These are phyloP conservation scores for Mandrillus leucophaeus DNA, from an alignment of 2,113 vertebrate genomes.

Conservation along the genomic window DNA sequence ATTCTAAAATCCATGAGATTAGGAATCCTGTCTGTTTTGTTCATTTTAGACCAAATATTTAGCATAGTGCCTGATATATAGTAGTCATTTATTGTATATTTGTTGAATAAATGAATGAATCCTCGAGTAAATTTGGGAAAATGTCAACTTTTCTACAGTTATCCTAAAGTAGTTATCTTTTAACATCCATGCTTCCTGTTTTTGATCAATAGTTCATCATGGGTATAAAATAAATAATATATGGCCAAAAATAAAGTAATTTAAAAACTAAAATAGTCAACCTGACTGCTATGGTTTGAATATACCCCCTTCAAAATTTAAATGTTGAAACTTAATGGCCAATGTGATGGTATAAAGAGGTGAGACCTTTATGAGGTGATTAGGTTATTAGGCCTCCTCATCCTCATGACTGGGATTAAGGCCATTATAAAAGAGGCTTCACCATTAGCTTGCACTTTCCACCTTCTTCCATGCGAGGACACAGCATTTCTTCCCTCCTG, in stretches of 20 bases:
- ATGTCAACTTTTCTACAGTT: not conserved
- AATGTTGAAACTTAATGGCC: not conserved
- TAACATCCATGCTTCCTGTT: not conserved
- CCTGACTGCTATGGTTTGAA: not conserved
- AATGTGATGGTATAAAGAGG: not conserved
- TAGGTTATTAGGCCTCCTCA: not conserved
- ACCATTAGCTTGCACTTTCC: not conserved
- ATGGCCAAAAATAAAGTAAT: not conserved
- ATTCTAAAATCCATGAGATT: not conserved
- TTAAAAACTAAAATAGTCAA: not conserved
- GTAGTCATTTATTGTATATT: not conserved
- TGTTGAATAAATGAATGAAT: not conserved
- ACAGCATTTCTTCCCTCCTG: not conserved
- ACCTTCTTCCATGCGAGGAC: not conserved
- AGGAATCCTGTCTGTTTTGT: not conserved
- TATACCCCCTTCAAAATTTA: not conserved
- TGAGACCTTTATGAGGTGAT: not conserved
- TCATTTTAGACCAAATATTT: not conserved
- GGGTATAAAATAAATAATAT: not conserved
- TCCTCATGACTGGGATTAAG: not conserved
- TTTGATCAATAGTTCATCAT: not conserved
- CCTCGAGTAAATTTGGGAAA: slow-evolving; percentile 15
- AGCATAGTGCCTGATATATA: not conserved
- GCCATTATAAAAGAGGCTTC: not conserved
- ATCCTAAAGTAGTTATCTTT: not conserved